These are phyloP conservation scores for Cyprinodon tularosa DNA, from an alignment of 2,113 vertebrate genomes.

Conservation along the genomic window DNA sequence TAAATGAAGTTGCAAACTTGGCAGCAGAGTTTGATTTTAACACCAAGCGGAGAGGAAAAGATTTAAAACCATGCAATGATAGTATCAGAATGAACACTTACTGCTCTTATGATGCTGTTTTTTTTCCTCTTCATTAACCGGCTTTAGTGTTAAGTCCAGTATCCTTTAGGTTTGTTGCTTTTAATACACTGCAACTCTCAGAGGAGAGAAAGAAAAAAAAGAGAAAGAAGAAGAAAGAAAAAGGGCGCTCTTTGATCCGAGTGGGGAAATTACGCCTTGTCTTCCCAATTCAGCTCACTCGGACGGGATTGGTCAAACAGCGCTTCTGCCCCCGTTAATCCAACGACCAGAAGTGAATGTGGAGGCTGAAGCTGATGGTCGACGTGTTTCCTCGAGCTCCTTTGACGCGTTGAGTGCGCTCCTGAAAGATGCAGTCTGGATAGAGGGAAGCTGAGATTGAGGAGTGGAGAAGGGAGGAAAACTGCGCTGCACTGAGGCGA, in stretches of 20 bases:
- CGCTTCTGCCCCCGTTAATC: conserved; percentile 51
- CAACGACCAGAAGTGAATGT: conserved; percentile 31
- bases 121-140: conserved; percentile 70
- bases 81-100: conserved; percentile 47
- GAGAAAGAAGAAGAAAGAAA: background rate
- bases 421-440: conserved; percentile 51
- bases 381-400: conserved; percentile 39
- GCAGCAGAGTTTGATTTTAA: background rate
- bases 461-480: conserved; percentile 43
- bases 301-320: conserved; percentile 7
- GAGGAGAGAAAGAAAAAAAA: background rate
- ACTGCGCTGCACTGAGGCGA: conserved; percentile 43
- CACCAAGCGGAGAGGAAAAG: background rate
- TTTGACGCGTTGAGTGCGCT: conserved; percentile 29
- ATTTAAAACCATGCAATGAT: background rate
- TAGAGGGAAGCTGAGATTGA: background rate
- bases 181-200: conserved; percentile 29
- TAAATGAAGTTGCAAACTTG: background rate
- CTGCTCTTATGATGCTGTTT: conserved; percentile 44
- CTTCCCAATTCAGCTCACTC: conserved; percentile 35
- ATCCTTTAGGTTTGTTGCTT: conserved; percentile 12
- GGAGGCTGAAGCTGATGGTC: background rate
- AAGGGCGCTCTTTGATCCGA: conserved; percentile 29
- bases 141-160: conserved; percentile 58
- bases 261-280: conserved; percentile 24